phyloP scores from a whole-genome alignment of 2,113 vertebrate genomes.

The Actenoides lindsayi region DNA sequence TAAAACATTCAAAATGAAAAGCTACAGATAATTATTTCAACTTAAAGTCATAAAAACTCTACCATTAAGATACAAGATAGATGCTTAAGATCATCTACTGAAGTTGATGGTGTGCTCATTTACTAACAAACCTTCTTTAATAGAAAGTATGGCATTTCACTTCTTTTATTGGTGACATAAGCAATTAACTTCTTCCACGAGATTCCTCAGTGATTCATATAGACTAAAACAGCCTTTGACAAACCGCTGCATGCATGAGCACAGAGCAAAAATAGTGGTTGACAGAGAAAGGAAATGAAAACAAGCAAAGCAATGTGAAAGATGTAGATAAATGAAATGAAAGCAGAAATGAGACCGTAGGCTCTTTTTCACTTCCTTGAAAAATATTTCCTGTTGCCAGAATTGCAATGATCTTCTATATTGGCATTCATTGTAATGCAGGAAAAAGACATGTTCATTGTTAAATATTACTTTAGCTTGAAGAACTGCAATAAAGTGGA shows the following conservation, averaged over 20 bases:
- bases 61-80: not conserved
- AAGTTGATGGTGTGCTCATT: not conserved
- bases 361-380: conserved; percentile 1
- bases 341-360: not conserved
- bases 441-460: not conserved
- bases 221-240: not conserved
- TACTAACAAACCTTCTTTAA: not conserved
- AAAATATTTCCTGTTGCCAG: conserved; percentile 5
- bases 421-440: not conserved
- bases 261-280: not conserved
- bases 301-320: not conserved
- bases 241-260: not conserved
- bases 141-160: not conserved
- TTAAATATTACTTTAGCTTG: not conserved
- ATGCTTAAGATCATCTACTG: not conserved
- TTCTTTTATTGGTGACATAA: not conserved
- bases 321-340: not conserved
- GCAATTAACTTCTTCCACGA: not conserved
- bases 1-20: not conserved
- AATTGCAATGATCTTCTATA: not conserved
- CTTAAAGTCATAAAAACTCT: not conserved
- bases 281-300: conserved; percentile 23
- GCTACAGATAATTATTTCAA: not conserved
- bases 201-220: not conserved
- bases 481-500: not conserved